Base-by-base conservation (phyloP, 2,113 vertebrate species). In the Strix uralensis region DNA sequence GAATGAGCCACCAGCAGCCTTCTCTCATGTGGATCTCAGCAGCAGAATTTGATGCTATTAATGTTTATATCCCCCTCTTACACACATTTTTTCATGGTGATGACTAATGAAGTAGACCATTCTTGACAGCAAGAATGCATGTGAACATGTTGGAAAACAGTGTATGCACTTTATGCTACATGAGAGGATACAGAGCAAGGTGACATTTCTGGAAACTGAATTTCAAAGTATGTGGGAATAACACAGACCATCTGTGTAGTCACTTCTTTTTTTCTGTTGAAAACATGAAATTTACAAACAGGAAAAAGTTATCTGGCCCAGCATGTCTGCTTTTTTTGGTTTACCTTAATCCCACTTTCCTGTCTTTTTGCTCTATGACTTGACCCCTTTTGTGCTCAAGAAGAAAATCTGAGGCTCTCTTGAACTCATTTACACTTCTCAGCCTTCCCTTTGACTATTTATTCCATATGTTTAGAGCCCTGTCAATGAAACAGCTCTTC, bases 161-260 rank as follows among this genome's bases (percentile, higher is more conserved):
- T 9, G 40, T 20, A 75, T 46, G 44, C 13, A 57, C 55, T 96
- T 97, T 80, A 94, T 67, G 59, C 51, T 88, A 42, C 79, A 88
- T 42, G 22, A 62, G 61, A 94, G 91, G 47, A 88, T 81, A 89
- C 15, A 32, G 80, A 96, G 89, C 52, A 95, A 95, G 83, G 94
- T 96, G 83, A 96, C 81, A 87, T 85, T 92, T 94, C 87, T 94
- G 91, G 94, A 97, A 95, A 77, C 17, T 52, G 57, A 62, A 61
- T 91, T 95, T 92, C 85, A 96, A 97, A 97, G 74, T 62, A 90
- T 81, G 93, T 97, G 91, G 32, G 69, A 92, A 73, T 97, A 96
- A 96, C 72, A 91, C 59, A 92, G 81, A 94, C 83, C 96, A 97
- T 94, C 93, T 97, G 95, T 67, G 65, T 55, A 95, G 75, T 57